Base-by-base conservation (phyloP, 2,113 vertebrate genomes). In the Morphnarchus princeps region DNA sequence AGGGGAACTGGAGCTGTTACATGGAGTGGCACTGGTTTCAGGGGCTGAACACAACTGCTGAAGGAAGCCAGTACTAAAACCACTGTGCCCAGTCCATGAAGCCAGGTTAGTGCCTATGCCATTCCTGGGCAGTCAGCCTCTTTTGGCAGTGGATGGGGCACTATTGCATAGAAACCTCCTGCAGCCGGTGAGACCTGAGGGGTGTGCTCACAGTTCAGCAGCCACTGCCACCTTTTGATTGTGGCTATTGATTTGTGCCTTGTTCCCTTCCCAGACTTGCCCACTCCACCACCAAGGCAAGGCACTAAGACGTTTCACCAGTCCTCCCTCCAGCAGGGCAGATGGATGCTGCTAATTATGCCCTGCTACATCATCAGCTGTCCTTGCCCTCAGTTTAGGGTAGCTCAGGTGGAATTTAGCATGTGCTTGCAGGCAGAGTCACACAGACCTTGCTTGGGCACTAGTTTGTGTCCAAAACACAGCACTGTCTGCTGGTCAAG, bases 161-260 rank as follows among this genome's bases (percentile, higher is more conserved):
- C 28, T 29, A 24, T 9, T 15, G 3, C 0, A 0, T 22, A 16
- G 29, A 43, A 49, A 21, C 5, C 24, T 47, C 16, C 31, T 34
- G 4, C 50, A 65, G 65, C 28, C 0, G 1, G 11, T 3, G 26
- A 34, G 66, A 29, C 2, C 4, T 3, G 24, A 43, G 28, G 38
- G 21, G 2, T 11, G 18, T 49, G 25, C 17, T 25, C 14, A 29
- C 15, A 10, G n/a, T 18, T 25, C 7, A 11, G 21, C 42, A 43
- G 11, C n/a, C 9, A 7, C 69, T 22, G 16, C 21, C 20, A 13
- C 5, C 16, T 58, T 29, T 13, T 22, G 29, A n/a, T 21, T 18
- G 2, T 13, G 29, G 14, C 32, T 34, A 3, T 6, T 28, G 26
- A 34, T 11, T 3, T 45, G 36, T 38, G 9, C 32, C 31, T 50